phyloP scores from a whole-genome alignment of 1,140 invertebrate genomes.

The Portunus trituberculatus region DNA sequence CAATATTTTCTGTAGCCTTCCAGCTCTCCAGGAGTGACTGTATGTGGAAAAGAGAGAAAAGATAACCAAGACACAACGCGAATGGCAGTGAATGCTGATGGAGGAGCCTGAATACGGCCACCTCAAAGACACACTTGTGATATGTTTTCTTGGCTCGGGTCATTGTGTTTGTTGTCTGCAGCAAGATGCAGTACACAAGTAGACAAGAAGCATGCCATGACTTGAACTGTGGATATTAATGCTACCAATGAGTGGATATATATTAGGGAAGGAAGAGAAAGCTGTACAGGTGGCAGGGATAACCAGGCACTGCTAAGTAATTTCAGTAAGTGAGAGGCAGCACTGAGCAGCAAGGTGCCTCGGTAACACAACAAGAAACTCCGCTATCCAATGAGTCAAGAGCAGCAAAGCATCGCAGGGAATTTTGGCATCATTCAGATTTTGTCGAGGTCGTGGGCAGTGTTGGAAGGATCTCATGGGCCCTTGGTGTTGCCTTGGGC shows the following conservation, averaged over 20 bases:
- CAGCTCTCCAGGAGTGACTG: neutral
- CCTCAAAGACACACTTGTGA: neutral
- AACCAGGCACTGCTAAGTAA: neutral
- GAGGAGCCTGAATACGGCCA: neutral
- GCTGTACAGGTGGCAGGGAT: neutral
- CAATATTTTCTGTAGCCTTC: neutral
- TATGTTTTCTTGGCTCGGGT: slow-evolving; percentile 21
- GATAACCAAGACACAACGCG: neutral
- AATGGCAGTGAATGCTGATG: neutral
- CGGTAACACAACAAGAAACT: neutral
- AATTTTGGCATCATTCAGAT: neutral
- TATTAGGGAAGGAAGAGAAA: neutral
- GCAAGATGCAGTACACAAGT: neutral
- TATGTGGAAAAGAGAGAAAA: neutral
- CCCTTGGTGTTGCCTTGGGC: slow-evolving; percentile 75
- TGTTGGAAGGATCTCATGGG: slow-evolving; percentile 57
- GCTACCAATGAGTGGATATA: neutral
- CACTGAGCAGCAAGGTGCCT: neutral
- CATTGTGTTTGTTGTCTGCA: neutral
- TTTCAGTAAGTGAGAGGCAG: neutral
- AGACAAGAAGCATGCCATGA: neutral
- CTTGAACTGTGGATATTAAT: neutral
- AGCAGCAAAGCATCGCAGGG: neutral
- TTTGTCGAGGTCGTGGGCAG: neutral
- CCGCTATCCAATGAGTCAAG: neutral